Base-by-base conservation (phyloP, 2,888 invertebrate species). In the Nasonia oneida region DNA sequence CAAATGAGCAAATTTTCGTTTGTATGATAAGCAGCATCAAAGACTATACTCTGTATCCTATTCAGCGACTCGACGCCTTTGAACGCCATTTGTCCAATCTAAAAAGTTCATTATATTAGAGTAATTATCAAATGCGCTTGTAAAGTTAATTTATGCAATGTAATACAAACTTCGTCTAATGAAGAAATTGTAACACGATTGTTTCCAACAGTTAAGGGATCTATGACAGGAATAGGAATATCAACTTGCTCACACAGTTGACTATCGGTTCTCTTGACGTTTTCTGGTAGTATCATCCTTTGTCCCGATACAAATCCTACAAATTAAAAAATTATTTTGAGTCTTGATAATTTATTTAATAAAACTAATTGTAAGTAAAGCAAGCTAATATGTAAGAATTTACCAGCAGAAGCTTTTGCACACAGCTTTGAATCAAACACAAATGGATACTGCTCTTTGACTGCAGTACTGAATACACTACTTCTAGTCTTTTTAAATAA, bases 1-100 rank as follows among this genome's bases (percentile, higher is more conserved):
- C 99, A 99, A 84, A 99, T 98, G 80, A 99, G 94, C 90, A 99
- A 95, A 94, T 99, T 99, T 92, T 99, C 98, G 92, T 99, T 99
- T 2, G 98, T 98, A 90, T 97, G 96, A 94, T 99, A 99, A 0
- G 99, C 99, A 0, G 98, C 96, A 86, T 98, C 96, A 93, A 97
- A 99, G 0, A 99, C 99, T 74, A 99, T 97, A 0, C 98, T 98
- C 93, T 99, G 99, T 89, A 99, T 99, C 82, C 97, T 95, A 94
- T 99, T 99, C 57, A 99, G 94, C 80, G 96, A 95, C 91, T 97
- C 96, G 81, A 98, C 96, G 89, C 97, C 98, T 90, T 96, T 95
- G 93, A 99, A 99, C 0, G 98, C 98, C 94, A 97, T 95, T 94
- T 97, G 96, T 0, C 98, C 98, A 82, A 98, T 96, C 95, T 98